Percentiles rank a stretch among this genome's conserved stretches.
These are phyloP conservation scores for Elgonia sp. DNA, from an alignment of 2,888 invertebrate species.

Conservation along the genomic window DNA sequence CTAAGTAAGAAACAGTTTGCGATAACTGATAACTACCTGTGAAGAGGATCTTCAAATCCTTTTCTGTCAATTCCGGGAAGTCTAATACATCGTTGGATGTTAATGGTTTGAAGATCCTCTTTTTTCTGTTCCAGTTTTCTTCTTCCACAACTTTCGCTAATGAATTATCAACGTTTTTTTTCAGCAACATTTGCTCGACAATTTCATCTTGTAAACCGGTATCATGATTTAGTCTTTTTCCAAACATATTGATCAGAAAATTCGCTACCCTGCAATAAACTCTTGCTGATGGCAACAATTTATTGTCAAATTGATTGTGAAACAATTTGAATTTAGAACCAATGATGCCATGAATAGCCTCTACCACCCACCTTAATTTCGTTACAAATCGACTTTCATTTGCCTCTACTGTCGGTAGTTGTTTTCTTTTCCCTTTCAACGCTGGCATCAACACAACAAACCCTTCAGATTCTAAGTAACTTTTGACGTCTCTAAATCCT, in stretches of 20 bases:
- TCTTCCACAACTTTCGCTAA: conserved; percentile 48
- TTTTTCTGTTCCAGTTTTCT: conserved; percentile 31
- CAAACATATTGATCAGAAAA: conserved; percentile 63
- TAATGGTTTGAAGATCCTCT: conserved; percentile 35
- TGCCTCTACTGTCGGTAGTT: conserved; percentile 75
- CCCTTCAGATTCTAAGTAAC: conserved; percentile 38
- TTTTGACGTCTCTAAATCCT: conserved; percentile 24
- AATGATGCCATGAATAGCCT: conserved; percentile 38
- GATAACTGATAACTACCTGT: conserved; percentile 76
- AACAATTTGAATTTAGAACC: conserved; percentile 54
- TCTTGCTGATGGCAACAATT: conserved; percentile 28
- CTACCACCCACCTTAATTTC: conserved; percentile 73
- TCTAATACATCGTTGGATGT: conserved; percentile 27
- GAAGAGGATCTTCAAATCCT: conserved; percentile 71
- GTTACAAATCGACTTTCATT: conserved; percentile 76
- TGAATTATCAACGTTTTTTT: conserved; percentile 5
- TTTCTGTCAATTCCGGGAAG: conserved; percentile 68
- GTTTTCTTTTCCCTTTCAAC: conserved; percentile 77
- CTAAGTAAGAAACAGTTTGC: conserved; percentile 76
- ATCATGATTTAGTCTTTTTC: conserved; percentile 63
- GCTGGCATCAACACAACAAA: conserved; percentile 78
- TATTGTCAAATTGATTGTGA: conserved; percentile 62
- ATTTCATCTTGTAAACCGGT: conserved; percentile 10
- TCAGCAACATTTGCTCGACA: not conserved
- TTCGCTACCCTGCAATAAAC: conserved; percentile 57